phyloP scores from a whole-genome alignment of 2,888 invertebrate genomes.

The Eudasyphora cyanicolor region DNA sequence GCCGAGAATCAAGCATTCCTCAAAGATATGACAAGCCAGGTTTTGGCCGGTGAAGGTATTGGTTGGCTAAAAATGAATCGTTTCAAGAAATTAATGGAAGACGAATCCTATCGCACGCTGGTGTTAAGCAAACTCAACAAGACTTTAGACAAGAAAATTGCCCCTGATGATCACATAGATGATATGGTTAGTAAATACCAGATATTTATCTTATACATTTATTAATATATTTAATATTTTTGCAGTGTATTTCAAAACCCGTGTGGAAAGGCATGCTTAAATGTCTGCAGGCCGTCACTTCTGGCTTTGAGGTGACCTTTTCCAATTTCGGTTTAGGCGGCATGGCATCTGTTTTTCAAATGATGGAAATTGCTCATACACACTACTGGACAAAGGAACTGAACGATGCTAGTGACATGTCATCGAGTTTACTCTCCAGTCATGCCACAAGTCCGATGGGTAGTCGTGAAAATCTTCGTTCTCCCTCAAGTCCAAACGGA shows the following conservation, averaged over 20 bases:
- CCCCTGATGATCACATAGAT: slow-evolving; percentile 97
- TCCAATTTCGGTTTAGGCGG: slow-evolving; percentile 97
- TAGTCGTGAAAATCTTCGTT: slow-evolving; percentile 85
- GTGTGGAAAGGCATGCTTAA: slow-evolving; percentile 99
- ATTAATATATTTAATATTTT: not conserved
- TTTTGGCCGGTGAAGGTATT: slow-evolving; percentile 82
- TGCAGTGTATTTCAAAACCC: slow-evolving; percentile 89
- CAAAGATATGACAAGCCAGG: slow-evolving; percentile 87
- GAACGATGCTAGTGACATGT: slow-evolving; percentile 82
- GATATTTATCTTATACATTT: no score
- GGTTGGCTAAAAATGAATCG: slow-evolving; percentile 97
- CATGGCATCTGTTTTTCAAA: slow-evolving; percentile 97
- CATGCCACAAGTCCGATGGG: slow-evolving; percentile 82
- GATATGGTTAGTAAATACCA: slow-evolving; percentile 94
- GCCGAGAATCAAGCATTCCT: slow-evolving; percentile 96
- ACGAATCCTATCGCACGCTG: slow-evolving; percentile 98
- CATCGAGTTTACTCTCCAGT: slow-evolving; percentile 78
- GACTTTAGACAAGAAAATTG: slow-evolving; percentile 94
- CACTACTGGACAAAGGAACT: slow-evolving; percentile 97
- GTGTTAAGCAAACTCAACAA: slow-evolving; percentile 96
- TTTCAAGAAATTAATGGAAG: slow-evolving; percentile 97
- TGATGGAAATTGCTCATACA: slow-evolving; percentile 99
- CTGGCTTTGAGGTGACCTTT: slow-evolving; percentile 95
- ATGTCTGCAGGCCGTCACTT: slow-evolving; percentile 92
- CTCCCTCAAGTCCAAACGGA: slow-evolving; percentile 82